A percentile compares a stretch with the other conserved stretches of the same genome.
Conservation (phyloP, 2,888 invertebrate species). For the Carpatolechia fugitivella region DNA sequence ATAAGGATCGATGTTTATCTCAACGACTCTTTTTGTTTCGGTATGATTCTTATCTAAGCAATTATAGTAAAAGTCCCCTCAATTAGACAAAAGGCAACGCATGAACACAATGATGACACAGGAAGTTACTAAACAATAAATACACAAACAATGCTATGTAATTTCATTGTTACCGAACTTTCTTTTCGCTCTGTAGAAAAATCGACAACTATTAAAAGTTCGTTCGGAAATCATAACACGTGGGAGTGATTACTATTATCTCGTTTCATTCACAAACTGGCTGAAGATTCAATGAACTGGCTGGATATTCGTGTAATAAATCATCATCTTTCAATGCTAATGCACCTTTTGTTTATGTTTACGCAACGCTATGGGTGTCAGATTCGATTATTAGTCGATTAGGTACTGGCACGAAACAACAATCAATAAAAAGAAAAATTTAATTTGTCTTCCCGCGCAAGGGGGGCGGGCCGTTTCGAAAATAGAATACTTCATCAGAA, state of each 20-base stretch:
- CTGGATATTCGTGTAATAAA: slow-evolving; percentile 37
- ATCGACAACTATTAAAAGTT: slow-evolving; percentile 6
- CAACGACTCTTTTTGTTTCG: background rate
- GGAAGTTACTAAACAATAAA: slow-evolving; percentile 15
- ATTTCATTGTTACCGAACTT: slow-evolving; percentile 29
- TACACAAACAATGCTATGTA: slow-evolving; percentile 25
- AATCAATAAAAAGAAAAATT: slow-evolving; percentile 9
- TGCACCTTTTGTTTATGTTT: slow-evolving; percentile 66
- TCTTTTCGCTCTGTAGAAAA: slow-evolving; percentile 14
- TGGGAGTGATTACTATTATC: slow-evolving; percentile 42
- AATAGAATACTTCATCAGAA: slow-evolving; percentile 50
- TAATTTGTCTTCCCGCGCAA: slow-evolving; percentile 5
- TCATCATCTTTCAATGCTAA: slow-evolving; percentile 59
- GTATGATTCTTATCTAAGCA: background rate
- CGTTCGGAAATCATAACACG: slow-evolving; percentile 20
- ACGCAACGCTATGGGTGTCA: slow-evolving; percentile 41
- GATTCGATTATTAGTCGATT: slow-evolving; percentile 24
- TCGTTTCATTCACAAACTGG: slow-evolving; percentile 44
- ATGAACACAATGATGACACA: slow-evolving; percentile 7
- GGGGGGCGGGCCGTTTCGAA: slow-evolving; percentile 17
- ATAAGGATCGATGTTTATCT: background rate
- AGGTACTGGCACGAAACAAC: slow-evolving; percentile 22
- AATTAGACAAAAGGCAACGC: slow-evolving; percentile 7
- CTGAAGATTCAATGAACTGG: slow-evolving; percentile 42
- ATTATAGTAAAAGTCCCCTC: slow-evolving; percentile 1